Conservation (phyloP, 2,113 vertebrate genomes). For the Paramisgurnus dabryanus region DNA sequence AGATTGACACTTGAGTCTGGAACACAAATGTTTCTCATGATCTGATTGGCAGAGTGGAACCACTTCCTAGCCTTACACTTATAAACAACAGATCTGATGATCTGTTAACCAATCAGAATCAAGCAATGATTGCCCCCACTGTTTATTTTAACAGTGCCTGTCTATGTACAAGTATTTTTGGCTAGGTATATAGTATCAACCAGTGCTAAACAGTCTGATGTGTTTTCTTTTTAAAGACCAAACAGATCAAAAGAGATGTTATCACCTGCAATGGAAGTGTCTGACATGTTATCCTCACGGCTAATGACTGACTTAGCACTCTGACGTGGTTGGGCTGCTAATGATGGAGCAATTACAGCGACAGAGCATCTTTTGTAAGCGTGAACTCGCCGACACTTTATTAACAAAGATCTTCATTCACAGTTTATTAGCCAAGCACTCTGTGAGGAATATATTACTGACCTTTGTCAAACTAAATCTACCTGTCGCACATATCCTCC, state of each 20-base stretch:
- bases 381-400: slow-evolving; percentile 49
- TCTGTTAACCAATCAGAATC: too few relatives aligned
- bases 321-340: slow-evolving; percentile 66
- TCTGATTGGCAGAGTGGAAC: too few relatives aligned
- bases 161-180: slow-evolving; percentile 15
- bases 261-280: slow-evolving; percentile 38
- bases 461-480: slow-evolving; percentile 54
- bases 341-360: slow-evolving; percentile 66
- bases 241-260: slow-evolving; percentile 54
- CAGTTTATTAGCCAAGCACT: slow-evolving; percentile 52
- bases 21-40: too few relatives aligned
- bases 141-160: too few relatives aligned
- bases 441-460: slow-evolving; percentile 58
- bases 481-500: slow-evolving; percentile 44
- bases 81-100: too few relatives aligned
- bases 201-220: slow-evolving; percentile 18
- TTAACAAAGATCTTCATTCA: slow-evolving; percentile 61
- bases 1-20: too few relatives aligned
- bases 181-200: slow-evolving; percentile 10
- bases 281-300: slow-evolving; percentile 50
- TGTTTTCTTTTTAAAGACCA: slow-evolving; percentile 45
- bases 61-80: too few relatives aligned
- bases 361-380: slow-evolving; percentile 67
- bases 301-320: slow-evolving; percentile 68
- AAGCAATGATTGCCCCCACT: too few relatives aligned